Conservation (phyloP, 2,113 vertebrate genomes). For the Gopherus evgoodei region DNA sequence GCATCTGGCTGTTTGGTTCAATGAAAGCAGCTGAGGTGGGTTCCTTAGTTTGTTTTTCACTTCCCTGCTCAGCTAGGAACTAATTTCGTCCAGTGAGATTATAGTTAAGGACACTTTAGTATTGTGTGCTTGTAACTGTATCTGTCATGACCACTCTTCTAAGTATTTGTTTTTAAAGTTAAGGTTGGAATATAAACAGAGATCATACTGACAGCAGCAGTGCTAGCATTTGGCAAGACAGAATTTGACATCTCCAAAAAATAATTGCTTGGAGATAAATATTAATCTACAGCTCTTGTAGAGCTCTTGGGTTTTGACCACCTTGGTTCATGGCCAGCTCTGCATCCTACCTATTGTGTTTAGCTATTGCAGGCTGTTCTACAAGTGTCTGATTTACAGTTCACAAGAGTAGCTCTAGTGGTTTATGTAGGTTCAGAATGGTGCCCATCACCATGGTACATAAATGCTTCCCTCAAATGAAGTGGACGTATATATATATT, state of each 20-base stretch:
- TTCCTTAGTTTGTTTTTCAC: background rate
- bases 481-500: background rate
- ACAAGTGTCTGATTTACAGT: background rate
- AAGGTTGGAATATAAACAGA: background rate
- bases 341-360: slow-evolving; percentile 13
- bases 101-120: background rate
- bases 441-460: background rate
- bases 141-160: background rate
- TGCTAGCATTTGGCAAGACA: slow-evolving; percentile 51
- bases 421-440: background rate
- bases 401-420: slow-evolving; percentile 6
- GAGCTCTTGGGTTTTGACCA: slow-evolving; percentile 41
- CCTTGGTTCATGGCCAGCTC: slow-evolving; percentile 36
- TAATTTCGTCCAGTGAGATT: background rate
- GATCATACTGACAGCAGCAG: background rate
- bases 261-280: slow-evolving; percentile 63
- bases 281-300: slow-evolving; percentile 53
- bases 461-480: background rate
- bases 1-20: background rate
- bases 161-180: background rate
- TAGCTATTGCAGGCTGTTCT: slow-evolving; percentile 11
- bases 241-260: slow-evolving; percentile 51
- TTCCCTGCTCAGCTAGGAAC: background rate
- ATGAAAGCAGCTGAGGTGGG: background rate
- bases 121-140: background rate